phyloP scores from a whole-genome alignment of 2,797 vertebrate species.

The Sebastes elongatus region DNA sequence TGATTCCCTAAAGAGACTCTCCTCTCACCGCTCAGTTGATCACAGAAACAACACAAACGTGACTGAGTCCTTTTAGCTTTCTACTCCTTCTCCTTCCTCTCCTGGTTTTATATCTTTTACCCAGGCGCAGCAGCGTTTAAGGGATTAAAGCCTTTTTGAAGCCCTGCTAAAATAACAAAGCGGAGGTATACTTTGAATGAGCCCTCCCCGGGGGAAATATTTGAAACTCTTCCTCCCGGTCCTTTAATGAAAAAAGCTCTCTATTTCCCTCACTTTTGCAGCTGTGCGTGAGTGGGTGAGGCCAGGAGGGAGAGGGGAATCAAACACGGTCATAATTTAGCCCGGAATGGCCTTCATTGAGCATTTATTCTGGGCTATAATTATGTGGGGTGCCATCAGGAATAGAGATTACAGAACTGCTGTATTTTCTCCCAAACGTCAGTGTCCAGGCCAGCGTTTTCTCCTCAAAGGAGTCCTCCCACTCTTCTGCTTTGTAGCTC shows the following conservation, averaged over 20 bases:
- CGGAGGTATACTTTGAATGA: conserved; percentile 72
- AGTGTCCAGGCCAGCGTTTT: conserved; percentile 38
- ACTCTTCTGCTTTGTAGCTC: conserved; percentile 40
- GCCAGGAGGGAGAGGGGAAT: conserved; percentile 65
- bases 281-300: conserved; percentile 60
- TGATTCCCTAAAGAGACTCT: conserved; percentile 31
- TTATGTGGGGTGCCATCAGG: conserved; percentile 77
- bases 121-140: conserved; percentile 65
- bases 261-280: conserved; percentile 56
- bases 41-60: conserved; percentile 34
- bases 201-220: conserved; percentile 74
- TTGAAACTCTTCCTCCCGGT: conserved; percentile 70
- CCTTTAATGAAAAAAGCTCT: conserved; percentile 65
- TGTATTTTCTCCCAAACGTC: conserved; percentile 55
- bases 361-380: conserved; percentile 73
- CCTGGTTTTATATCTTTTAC: conserved; percentile 61
- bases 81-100: not conserved
- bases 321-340: conserved; percentile 65
- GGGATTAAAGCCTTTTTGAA: conserved; percentile 75
- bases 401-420: conserved; percentile 61
- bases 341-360: conserved; percentile 65
- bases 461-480: conserved; percentile 44
- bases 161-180: conserved; percentile 76
- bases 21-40: conserved; percentile 13
- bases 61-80: not conserved